Base-by-base conservation (phyloP, 1,140 invertebrate genomes). In the Drosophila seguyi region DNA sequence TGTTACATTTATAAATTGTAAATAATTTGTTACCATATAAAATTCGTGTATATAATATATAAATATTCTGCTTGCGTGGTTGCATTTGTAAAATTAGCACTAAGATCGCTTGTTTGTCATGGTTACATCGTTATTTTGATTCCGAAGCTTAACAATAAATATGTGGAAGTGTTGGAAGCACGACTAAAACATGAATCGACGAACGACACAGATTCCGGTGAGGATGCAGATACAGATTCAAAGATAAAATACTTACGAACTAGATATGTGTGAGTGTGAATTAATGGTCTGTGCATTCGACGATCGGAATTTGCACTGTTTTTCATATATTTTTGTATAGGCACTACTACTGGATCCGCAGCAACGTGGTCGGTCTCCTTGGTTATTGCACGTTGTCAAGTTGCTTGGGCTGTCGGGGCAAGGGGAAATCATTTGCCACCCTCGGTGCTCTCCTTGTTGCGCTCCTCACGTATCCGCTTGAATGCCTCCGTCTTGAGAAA, bases 401-500 rank as follows among this genome's bases (percentile, higher is more conserved):
- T 22, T 56, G 36, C 48, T 34, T 47, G 11, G 20, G 18, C 34
- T 57, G 29, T 45, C 16, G 20, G 18, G 39, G 14, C 27, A 22
- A 29, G 8, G 6, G 20, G 0, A 2, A 10, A 27, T 47, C 36
- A 52, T 31, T 58, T 58, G 50, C 57, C 67, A 39, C 65, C 75
- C 53, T 90, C 79, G 53, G 75, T 88, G 67, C 90, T 92, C 68
- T 92, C 83, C 62, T 90, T 91, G 92, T 97, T 96, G 2, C 97
- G 95, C 82, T 96, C 95, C 88, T 97, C 95, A 47, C 96, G 94
- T n/a, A 97, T 97, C 66, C 96, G 94, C 93, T 97, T 98, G 81
- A 98, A 98, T 7, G 97, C 97, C 90, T 98, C 95, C 0, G 97
- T 98, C 94, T 98, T 98, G 16, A 97, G 93, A 94, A 98, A 98